Base-by-base conservation (phyloP, 2,888 invertebrate species). In the Meloe dianella region DNA sequence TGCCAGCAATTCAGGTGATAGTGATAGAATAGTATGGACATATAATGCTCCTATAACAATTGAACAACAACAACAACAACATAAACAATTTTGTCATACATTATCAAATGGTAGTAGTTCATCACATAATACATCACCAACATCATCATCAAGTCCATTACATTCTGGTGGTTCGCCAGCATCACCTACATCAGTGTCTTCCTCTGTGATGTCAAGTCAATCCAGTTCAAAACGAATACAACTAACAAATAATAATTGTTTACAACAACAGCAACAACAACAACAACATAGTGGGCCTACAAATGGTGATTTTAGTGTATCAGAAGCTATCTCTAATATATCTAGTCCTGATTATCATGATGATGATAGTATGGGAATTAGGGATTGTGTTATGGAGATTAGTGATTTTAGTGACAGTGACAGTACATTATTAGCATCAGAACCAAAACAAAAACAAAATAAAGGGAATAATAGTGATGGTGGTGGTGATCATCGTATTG, bases 351-450 rank as follows among this genome's bases (percentile, higher is more conserved):
- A 94, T 84, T 94, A 93, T 85, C 93, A 93, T 84, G 94, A 94
- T 83, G 93, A 93, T 81, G 93, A 93, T 85, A 90, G 90, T 73
- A 90, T 93, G 86, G 92, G 91, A 82, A 91, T 92, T 80, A 89
- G 92, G 75, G 93, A 94, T 83, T 89, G 92, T 81, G 91, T 92
- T 75, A 94, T 94, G 93, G 92, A 92, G 81, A 89, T 94, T 76
- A 94, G 94, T 81, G 94, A 95, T 85, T 92, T 93, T 60, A 94
- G 93, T 82, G 94, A 95, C 85, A 94, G 94, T 76, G 94, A 95
- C 84, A 94, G 94, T 71, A 95, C 94, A 60, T 91, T 95, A 75
- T 86, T 95, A 63, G 94, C 93, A 67, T 94, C 93, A 65, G 93
- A 93, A 81, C 92, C 92, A 58, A 89, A 89, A 81, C 88, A 78